These are phyloP conservation scores for Drosophila tropicalis DNA, from an alignment of 1,140 invertebrate species.

Conservation along the genomic window DNA sequence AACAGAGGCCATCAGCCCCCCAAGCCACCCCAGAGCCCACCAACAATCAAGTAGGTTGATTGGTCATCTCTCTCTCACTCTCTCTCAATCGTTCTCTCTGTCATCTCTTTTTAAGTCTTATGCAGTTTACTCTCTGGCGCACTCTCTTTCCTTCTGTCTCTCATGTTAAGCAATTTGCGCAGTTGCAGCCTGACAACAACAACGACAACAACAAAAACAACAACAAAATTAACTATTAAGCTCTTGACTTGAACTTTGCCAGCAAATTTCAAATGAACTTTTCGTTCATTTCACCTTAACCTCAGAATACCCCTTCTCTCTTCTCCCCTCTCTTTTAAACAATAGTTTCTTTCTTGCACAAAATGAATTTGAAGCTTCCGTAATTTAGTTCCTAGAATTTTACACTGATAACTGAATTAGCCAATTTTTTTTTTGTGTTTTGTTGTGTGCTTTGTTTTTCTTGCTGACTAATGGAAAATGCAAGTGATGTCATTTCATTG, in stretches of 20 bases:
- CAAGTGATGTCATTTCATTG: constrained; percentile 53
- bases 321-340: not conserved
- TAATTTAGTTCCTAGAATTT: constrained; percentile 35
- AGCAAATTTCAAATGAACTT: constrained; percentile 55
- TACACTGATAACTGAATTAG: constrained; percentile 44
- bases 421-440: constrained; percentile 17
- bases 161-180: constrained; percentile 66
- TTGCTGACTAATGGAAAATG: constrained; percentile 60
- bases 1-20: constrained; percentile 42
- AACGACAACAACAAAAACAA: not conserved
- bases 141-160: not conserved
- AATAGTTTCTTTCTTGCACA: constrained; percentile 14
- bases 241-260: constrained; percentile 57
- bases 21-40: constrained; percentile 31
- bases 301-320: constrained; percentile 11
- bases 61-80: constrained; percentile 58
- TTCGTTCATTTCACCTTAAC: constrained; percentile 33
- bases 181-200: constrained; percentile 64
- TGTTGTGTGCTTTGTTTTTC: constrained; percentile 2
- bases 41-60: constrained; percentile 75
- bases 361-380: constrained; percentile 10
- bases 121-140: not conserved
- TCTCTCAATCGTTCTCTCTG: constrained; percentile 3
- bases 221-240: constrained; percentile 33
- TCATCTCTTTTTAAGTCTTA: not conserved